Percentiles rank a stretch among this genome's conserved stretches.
phyloP scores from a whole-genome alignment of 2,797 vertebrate species.

The Neomorphus geoffroyi region DNA sequence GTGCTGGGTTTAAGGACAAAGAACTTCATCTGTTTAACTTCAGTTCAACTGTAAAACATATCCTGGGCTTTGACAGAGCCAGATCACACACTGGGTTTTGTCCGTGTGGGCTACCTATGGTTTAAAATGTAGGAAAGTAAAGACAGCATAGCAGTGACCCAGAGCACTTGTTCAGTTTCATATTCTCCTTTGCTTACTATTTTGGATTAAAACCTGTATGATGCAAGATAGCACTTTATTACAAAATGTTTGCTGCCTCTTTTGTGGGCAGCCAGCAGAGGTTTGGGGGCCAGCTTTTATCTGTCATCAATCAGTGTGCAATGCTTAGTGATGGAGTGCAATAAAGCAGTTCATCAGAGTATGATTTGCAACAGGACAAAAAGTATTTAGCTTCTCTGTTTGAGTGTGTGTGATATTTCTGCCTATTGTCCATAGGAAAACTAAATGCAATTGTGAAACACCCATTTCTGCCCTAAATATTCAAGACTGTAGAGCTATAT shows the following conservation, averaged over 20 bases:
- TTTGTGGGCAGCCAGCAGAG: background rate
- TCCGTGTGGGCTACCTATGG: background rate
- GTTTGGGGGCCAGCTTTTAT: background rate
- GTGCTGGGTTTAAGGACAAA: background rate
- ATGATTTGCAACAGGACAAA: background rate
- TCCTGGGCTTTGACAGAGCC: background rate
- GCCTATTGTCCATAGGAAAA: background rate
- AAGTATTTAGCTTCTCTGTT: background rate
- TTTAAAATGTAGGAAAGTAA: background rate
- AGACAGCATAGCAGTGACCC: background rate
- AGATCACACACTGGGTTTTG: background rate
- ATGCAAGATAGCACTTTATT: background rate
- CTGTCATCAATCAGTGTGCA: background rate
- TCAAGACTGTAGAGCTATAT: background rate
- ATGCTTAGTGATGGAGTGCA: background rate
- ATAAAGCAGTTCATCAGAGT: slow-evolving; percentile 18
- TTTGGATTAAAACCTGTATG: background rate
- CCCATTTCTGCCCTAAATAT: background rate
- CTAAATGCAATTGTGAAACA: background rate
- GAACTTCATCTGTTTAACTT: background rate
- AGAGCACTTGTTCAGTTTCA: background rate
- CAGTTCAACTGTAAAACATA: background rate
- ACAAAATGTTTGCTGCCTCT: background rate
- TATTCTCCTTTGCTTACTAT: background rate
- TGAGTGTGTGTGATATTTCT: background rate